Evolutionary conservation across 2,113 vertebrate genomes (phyloP).

Genomic region (Bubo scandiacus): DNA sequence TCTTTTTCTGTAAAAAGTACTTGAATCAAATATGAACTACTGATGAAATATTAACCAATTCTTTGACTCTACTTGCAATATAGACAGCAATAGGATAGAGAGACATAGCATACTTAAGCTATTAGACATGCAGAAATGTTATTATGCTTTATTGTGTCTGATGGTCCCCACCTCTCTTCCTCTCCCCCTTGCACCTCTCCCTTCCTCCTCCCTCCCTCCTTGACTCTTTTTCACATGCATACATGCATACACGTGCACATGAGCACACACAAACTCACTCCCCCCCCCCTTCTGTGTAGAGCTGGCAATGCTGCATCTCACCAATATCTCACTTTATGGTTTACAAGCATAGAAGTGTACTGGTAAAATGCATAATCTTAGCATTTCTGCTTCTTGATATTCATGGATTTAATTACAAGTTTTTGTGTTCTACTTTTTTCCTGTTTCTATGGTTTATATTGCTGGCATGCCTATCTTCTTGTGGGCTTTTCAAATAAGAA

Average conservation of each 20-base stretch:
- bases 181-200: too few species aligned
- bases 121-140: slow-evolving; percentile 94
- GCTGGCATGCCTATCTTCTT: slow-evolving; percentile 68
- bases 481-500: slow-evolving; percentile 72
- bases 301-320: slow-evolving; percentile 80
- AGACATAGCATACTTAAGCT: slow-evolving; percentile 72
- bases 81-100: slow-evolving; percentile 15
- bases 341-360: slow-evolving; percentile 70
- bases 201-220: too few species aligned
- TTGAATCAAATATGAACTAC: slow-evolving; percentile 63
- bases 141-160: slow-evolving; percentile 92
- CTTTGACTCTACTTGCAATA: slow-evolving; percentile 68
- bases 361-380: slow-evolving; percentile 73
- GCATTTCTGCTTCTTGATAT: slow-evolving; percentile 74
- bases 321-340: slow-evolving; percentile 73
- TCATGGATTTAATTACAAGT: slow-evolving; percentile 76
- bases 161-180: slow-evolving; percentile 57
- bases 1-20: not conserved
- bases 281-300: slow-evolving; percentile 50
- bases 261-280: not conserved
- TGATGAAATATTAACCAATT: slow-evolving; percentile 72
- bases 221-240: not conserved
- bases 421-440: slow-evolving; percentile 63
- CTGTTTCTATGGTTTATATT: slow-evolving; percentile 72
- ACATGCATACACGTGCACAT: not conserved